phyloP scores from a whole-genome alignment of 2,888 invertebrate species.

The Athalia rosae region DNA sequence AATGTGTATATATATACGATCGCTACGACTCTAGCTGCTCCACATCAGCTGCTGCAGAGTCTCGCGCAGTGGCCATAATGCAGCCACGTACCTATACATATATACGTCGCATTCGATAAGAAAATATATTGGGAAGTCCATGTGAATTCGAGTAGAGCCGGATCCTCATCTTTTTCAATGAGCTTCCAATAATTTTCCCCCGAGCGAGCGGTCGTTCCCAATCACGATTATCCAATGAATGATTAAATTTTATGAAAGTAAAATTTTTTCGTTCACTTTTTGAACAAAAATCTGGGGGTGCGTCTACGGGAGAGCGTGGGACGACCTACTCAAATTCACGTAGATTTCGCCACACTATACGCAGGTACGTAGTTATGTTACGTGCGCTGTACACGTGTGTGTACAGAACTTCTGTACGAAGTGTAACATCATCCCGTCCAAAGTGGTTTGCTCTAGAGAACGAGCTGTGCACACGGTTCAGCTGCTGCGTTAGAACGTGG shows the following conservation, averaged over 20 bases:
- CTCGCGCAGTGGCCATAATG: neutral
- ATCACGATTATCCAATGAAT: too few relatives aligned
- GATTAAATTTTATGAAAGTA: too few relatives aligned
- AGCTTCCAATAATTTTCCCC: too few relatives aligned
- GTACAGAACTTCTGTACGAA: neutral
- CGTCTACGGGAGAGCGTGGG: too few relatives aligned
- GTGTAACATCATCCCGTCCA: constrained; percentile 39
- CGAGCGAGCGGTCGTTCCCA: too few relatives aligned
- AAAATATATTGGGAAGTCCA: constrained; percentile 4
- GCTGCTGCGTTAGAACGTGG: constrained; percentile 17
- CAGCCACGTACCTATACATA: neutral
- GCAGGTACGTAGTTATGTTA: too few relatives aligned
- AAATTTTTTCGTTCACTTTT: too few relatives aligned
- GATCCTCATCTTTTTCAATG: too few relatives aligned
- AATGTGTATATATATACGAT: constrained; percentile 18
- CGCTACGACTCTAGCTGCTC: constrained; percentile 33
- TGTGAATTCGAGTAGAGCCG: neutral
- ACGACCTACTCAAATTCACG: too few relatives aligned
- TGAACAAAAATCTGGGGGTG: too few relatives aligned
- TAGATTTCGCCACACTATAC: too few relatives aligned
- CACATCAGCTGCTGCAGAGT: neutral
- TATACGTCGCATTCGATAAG: constrained; percentile 8
- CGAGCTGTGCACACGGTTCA: neutral
- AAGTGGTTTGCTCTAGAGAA: constrained; percentile 39
- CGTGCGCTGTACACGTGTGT: too few relatives aligned